Base-by-base conservation (phyloP, 2,797 vertebrate species). In the Rhinella marina region DNA sequence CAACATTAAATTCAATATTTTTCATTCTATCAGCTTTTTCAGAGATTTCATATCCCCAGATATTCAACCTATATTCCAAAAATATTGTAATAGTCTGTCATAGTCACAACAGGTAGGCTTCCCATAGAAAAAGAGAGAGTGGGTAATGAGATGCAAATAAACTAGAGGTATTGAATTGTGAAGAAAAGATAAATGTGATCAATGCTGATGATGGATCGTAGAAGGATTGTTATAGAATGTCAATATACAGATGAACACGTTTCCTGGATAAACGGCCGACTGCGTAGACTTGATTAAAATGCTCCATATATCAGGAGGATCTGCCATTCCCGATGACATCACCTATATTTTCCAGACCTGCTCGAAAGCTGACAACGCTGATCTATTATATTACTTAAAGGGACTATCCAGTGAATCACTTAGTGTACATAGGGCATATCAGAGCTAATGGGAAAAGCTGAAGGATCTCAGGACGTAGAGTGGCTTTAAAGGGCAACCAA, bases 1-100 rank as follows among this genome's bases (percentile, higher is more conserved):
- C 52, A 73, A 84, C 70, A 73, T 48, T 75, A 48, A 73, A 41
- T 84, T 61, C 25, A n/a, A 13, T 19, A 68, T 86, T 52, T 64
- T 86, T 78, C 27, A 66, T 86, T 62, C 25, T 77, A 25, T 75
- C 57, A 57, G 57, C 73, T 66, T 66, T 54, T 64, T 52, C 75
- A 23, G n/a, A 86, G 84, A 25, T 79, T 52, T 32, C 48, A 23
- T 68, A 50, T 76, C 61, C 62, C 59, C 29, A 23, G 75, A 86
- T 79, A 77, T 32, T 52, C 84, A 85, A 32, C 32, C 50, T 84
- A 59, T 75, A 59, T 25, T 85, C 50, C 9, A 25, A 27, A 83
- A 70, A 66, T 68, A 32, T 79, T 66, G 32, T 52, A 73, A 85
- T 54, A 23, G 64, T 52, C 27, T 52, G 41, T 77, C 48, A 16